Base-by-base conservation (phyloP, 2,888 invertebrate species). In the Agrochola lychnidis region DNA sequence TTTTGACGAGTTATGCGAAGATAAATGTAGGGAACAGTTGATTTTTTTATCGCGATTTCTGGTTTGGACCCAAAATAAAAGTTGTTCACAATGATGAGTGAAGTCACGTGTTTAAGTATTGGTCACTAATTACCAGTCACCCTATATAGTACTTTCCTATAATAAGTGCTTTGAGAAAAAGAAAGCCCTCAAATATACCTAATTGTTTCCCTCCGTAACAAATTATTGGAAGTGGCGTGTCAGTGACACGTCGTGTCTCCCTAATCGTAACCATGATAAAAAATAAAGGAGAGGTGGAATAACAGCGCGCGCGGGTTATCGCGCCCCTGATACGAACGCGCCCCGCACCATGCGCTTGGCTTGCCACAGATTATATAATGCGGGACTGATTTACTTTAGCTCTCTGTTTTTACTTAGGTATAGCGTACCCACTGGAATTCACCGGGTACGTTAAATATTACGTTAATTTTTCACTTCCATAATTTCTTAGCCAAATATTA, bases 211-310 rank as follows among this genome's bases (percentile, higher is more conserved):
- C 22, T 69, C 22, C 30, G 53, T 51, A 30, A 57, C 57, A 78
- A 78, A 70, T 72, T 36, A 48, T 77, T 57, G 4, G 62, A 48
- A 73, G 70, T 36, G 53, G 74, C 64, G 59, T 77, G 75, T 70
- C 16, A 78, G 79, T 87, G 88, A 87, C 88, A 87, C 71, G 70
- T 63, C 61, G 36, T 72, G 66, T 70, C 73, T 81, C 76, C 84
- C 83, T 87, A 86, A 89, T 89, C 87, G 83, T 72, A 70, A 69
- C 81, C 75, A 74, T 79, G 88, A 91, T 91, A 90, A 88, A 86
- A 51, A 89, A 81, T 81, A 85, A 83, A 84, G 76, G 67, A 81
- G 76, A 83, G 67, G 30, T 77, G 61, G 51, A 22, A 69, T 19
- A 75, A 22, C 45, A 63, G 56, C 67, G 61, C 12, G 40, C 67